Evolutionary conservation across 2,113 vertebrate genomes (phyloP).

Genomic region (Mastomys coucha): DNA sequence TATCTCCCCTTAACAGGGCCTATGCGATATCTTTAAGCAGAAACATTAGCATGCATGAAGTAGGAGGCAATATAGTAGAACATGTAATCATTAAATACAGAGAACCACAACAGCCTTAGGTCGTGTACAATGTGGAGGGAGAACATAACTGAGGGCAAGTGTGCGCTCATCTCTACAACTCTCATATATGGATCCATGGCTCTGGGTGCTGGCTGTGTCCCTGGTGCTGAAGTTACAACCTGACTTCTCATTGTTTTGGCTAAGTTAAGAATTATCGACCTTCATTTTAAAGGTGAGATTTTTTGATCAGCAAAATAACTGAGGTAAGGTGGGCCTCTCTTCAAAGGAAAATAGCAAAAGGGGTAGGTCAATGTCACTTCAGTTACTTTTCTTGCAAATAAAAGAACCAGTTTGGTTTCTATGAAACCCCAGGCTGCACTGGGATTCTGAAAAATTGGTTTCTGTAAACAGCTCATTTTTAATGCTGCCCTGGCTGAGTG

Average conservation of each 20-base stretch:
- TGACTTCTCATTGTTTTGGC: conserved; percentile 40
- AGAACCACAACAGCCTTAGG: conserved; percentile 29
- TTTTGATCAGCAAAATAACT: conserved; percentile 64
- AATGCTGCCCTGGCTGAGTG: background rate
- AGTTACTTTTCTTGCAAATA: conserved; percentile 70
- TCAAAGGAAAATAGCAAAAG: conserved; percentile 62
- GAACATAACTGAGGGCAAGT: background rate
- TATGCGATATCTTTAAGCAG: background rate
- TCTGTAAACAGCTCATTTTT: conserved; percentile 69
- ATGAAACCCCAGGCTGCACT: conserved; percentile 20
- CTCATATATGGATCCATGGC: background rate
- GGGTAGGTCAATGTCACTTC: conserved; percentile 62
- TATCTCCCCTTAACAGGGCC: background rate
- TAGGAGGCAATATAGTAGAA: conserved; percentile 7
- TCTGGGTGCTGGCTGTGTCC: background rate
- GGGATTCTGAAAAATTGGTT: conserved; percentile 58
- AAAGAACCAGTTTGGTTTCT: conserved; percentile 53
- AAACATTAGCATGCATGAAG: background rate
- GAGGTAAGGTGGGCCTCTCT: conserved; percentile 60
- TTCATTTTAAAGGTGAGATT: conserved; percentile 72
- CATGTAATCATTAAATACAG: background rate
- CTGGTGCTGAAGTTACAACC: conserved; percentile 10
- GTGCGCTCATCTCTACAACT: conserved; percentile 31
- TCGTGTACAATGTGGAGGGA: background rate
- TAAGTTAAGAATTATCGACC: conserved; percentile 40